Evolutionary conservation across 1,140 invertebrate species (phyloP), one percentile per base, ranked within the genome.

Genomic region (Antheraea mylitta): DNA sequence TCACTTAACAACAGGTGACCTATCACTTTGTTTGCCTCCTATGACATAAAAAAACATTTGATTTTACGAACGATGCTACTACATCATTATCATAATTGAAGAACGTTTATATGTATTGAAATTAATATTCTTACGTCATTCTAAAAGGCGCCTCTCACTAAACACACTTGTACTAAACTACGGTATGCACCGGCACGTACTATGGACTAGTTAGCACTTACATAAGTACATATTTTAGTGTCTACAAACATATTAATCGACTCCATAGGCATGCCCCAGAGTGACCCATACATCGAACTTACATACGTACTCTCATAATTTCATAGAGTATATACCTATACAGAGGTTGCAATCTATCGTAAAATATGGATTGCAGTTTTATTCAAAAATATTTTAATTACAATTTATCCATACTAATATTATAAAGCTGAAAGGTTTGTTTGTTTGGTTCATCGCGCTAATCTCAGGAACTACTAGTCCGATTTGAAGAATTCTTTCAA

Each of bases 141-240:
- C 71, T 77, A 66, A 61, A 67, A 42, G 62, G 70, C 37, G 13
- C 65, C 62, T 64, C 30, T 38, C 30, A 9, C 42, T 72, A 76
- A 74, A 72, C 76, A 76, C 78, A 81, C 70, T 75, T 81, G 81
- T 76, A 77, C 53, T 67, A 69, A 66, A 58, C 38, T 18, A 48
- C 18, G 53, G 68, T 68, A 67, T 72, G 66, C 68, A 58, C 61
- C 67, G 70, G 70, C 72, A 64, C 72, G 72, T 68, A 67, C 77
- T 53, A 53, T 53, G 70, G 67, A 67, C 77, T 82, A 73, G 70
- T 86, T 86, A 86, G 79, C 82, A 79, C 79, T 72, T 83, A 75
- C 78, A 82, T 86, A 73, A 83, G 78, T 74, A 79, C 74, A 69
- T 77, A 71, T 69, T 76, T 83, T 77, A 83, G 81, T 74, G 73